Evolutionary conservation across 2,888 invertebrate species (phyloP).

Genomic region (Acrocera orbiculus): DNA sequence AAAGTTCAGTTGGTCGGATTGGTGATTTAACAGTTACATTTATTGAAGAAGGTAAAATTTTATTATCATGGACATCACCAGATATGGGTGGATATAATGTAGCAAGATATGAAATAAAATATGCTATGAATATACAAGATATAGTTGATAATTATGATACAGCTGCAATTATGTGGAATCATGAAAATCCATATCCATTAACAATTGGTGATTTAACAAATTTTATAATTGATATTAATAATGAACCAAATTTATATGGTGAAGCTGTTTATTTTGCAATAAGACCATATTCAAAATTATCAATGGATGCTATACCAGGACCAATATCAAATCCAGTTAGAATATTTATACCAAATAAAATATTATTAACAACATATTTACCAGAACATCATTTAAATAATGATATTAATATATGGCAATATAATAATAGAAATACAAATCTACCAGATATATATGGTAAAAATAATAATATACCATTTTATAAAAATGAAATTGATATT

Average conservation of each 20-base stretch:
- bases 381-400: background rate
- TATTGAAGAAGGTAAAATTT: conserved; percentile 32
- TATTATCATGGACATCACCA: conserved; percentile 41
- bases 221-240: conserved; percentile 22
- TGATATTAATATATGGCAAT: background rate
- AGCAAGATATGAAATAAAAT: conserved; percentile 36
- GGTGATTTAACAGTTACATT: conserved; percentile 36
- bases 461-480: background rate
- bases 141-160: conserved; percentile 34
- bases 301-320: conserved; percentile 23
- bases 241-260: conserved; percentile 32
- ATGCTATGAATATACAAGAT: conserved; percentile 28
- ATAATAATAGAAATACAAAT: conserved; percentile 4
- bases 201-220: conserved; percentile 37
- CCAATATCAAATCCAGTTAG: conserved; percentile 38
- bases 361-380: background rate
- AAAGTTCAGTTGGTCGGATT: conserved; percentile 29
- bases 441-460: background rate
- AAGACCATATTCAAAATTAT: conserved; percentile 31
- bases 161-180: conserved; percentile 30
- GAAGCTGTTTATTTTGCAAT: conserved; percentile 36
- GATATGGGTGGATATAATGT: conserved; percentile 37
- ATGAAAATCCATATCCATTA: conserved; percentile 31
- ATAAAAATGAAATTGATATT: conserved; percentile 3
- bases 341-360: conserved; percentile 29